Base-by-base conservation (phyloP, 2,797 vertebrate genomes). In the Heterohyrax brucei region DNA sequence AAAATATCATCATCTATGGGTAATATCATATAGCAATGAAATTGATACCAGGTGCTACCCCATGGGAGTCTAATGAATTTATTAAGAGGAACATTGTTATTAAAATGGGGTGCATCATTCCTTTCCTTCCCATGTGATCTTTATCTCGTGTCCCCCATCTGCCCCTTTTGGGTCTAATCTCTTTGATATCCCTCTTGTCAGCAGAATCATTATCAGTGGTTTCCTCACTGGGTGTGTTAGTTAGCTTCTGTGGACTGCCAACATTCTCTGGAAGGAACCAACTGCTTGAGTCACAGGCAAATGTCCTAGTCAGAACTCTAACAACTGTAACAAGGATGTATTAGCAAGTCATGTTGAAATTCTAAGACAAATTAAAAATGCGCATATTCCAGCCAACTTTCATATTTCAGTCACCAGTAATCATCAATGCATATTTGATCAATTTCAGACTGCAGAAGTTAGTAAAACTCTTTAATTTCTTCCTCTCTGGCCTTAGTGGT, bases 311-410 rank as follows among this genome's bases (percentile, higher is more conserved):
- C 93, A 98, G 97, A 98, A 97, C 87, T 96, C 95, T 96, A 98
- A 97, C 96, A 98, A 98, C 97, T 98, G 94, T 95, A 96, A 96
- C 89, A 96, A 96, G 94, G 97, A 97, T 97, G 96, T 95, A 93
- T 98, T 98, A 96, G 97, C 97, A 98, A 98, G 96, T 96, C 94
- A 94, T 89, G 97, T 59, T 98, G 95, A 98, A 97, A 97, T 97
- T 97, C 92, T 97, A 97, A 97, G 97, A 97, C 91, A 83, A 98
- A 98, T 97, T 96, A 96, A 97, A 96, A 96, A 98, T 88, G 86
- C 13, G 26, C n/a, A 68, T 68, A 68, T 66, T 22, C 64, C 7
- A 66, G 64, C 30, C 26, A 53, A 53, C 50, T 53, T 53, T 53
- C 13, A 13, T 2, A 53, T 53, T 53, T 13, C 50, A 53, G 13